These are phyloP conservation scores for Halcyon leucocephala DNA, from an alignment of 2,797 vertebrate species.

Conservation along the genomic window DNA sequence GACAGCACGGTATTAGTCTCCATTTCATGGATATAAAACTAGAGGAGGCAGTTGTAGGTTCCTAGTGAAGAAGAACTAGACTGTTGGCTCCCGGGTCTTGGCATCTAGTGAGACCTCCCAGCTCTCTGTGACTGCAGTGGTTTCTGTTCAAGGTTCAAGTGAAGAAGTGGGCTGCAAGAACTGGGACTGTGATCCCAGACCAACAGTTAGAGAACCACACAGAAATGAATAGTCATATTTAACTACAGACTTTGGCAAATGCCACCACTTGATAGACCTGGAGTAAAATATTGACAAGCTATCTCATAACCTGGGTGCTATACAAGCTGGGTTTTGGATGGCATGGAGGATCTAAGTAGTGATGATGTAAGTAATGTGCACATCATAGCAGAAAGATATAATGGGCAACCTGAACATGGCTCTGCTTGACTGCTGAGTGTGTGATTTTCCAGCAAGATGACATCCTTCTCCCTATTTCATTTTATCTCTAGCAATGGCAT, in stretches of 20 bases:
- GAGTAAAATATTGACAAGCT: background rate
- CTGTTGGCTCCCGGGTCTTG: no score
- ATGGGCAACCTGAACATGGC: background rate
- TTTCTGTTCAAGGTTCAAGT: background rate
- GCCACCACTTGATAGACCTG: background rate
- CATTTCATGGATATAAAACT: background rate
- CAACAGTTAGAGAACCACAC: background rate
- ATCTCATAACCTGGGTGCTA: background rate
- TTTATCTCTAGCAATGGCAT: background rate
- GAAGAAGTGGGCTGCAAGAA: background rate
- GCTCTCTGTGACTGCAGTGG: background rate
- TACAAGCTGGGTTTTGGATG: background rate
- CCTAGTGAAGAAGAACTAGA: background rate
- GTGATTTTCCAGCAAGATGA: background rate
- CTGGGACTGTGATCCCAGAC: background rate
- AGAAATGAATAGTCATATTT: background rate
- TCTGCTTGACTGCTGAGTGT: background rate
- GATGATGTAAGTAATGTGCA: background rate
- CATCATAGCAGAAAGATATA: background rate
- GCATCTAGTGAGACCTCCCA: background rate
- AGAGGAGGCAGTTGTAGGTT: background rate
- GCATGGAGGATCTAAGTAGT: background rate
- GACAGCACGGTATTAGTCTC: fast-evolving
- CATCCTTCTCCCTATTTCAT: background rate
- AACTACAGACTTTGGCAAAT: background rate